These are phyloP conservation scores for Troglohyphantes excavatus DNA, from an alignment of 2,888 invertebrate species.

Conservation along the genomic window DNA sequence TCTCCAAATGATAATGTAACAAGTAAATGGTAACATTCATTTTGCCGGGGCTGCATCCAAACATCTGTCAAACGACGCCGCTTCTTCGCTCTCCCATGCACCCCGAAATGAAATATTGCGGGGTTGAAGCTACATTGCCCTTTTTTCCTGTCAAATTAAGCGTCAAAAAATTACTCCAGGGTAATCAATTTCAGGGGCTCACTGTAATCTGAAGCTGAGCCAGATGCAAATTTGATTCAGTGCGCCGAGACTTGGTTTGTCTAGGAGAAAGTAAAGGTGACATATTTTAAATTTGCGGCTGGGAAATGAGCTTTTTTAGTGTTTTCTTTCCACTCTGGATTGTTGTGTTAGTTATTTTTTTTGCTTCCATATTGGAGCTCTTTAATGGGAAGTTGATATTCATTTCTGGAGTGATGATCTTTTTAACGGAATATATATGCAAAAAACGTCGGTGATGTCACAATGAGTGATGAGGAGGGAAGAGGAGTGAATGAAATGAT, in stretches of 20 bases:
- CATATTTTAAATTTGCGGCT: slow-evolving; percentile 60
- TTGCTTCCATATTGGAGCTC: neutral
- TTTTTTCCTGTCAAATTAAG: slow-evolving; percentile 64
- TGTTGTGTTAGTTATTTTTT: neutral
- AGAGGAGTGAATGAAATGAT: neutral
- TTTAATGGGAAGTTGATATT: slow-evolving; percentile 49
- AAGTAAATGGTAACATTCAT: slow-evolving; percentile 40
- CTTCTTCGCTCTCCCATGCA: slow-evolving; percentile 10
- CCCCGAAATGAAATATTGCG: slow-evolving; percentile 51
- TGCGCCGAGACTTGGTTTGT: slow-evolving; percentile 40
- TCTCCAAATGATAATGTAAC: slow-evolving; percentile 33
- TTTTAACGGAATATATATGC: slow-evolving; percentile 11
- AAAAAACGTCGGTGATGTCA: slow-evolving; percentile 12
- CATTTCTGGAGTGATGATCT: slow-evolving; percentile 21
- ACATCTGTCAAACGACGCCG: slow-evolving; percentile 46
- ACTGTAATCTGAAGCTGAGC: slow-evolving; percentile 27
- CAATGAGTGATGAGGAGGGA: neutral
- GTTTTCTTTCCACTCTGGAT: neutral
- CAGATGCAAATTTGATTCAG: slow-evolving; percentile 63
- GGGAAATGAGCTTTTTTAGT: slow-evolving; percentile 12
- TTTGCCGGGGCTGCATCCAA: slow-evolving; percentile 26
- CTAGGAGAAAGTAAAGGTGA: slow-evolving; percentile 55
- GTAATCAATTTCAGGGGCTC: slow-evolving; percentile 58
- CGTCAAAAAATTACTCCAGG: slow-evolving; percentile 67
- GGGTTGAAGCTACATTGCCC: slow-evolving; percentile 11